Conservation (phyloP, 2,888 invertebrate species). For the Brassicogethes aeneus region DNA sequence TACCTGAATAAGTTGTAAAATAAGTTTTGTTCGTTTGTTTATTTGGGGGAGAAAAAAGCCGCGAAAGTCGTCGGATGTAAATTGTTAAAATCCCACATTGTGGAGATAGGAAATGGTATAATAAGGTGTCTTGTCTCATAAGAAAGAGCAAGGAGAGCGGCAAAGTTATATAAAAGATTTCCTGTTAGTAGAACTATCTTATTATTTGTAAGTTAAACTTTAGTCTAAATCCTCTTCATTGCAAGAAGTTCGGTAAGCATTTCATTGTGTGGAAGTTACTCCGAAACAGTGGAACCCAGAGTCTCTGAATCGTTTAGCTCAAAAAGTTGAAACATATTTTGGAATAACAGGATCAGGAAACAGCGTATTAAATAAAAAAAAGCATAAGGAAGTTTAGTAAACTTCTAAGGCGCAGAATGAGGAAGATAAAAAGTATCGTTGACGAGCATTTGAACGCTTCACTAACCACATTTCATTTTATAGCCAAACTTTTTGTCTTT, state of each 20-base stretch:
- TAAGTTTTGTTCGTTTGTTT: too few relatives aligned
- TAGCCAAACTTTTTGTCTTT: conserved; percentile 28
- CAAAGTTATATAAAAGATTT: neutral
- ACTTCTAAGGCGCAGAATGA: conserved; percentile 25
- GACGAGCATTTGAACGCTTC: conserved; percentile 36
- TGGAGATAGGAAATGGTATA: neutral
- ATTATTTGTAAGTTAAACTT: conserved; percentile 4
- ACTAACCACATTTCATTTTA: conserved; percentile 33
- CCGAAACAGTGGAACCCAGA: conserved; percentile 6
- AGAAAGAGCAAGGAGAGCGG: neutral
- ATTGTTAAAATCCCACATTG: too few relatives aligned
- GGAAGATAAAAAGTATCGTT: conserved; percentile 30
- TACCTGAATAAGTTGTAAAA: too few relatives aligned
- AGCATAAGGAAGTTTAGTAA: conserved; percentile 25
- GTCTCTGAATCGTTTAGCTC: conserved; percentile 8
- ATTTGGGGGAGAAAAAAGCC: too few relatives aligned
- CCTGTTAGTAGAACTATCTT: neutral
- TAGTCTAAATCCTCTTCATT: conserved; percentile 6
- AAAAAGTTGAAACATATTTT: conserved; percentile 20
- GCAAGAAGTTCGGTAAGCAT: conserved; percentile 5
- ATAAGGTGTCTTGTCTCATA: neutral
- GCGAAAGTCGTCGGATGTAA: too few relatives aligned
- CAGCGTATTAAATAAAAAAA: conserved; percentile 26
- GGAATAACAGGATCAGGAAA: conserved; percentile 26
- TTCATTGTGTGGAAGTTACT: conserved; percentile 8